These are phyloP conservation scores for Cotesia glomerata DNA, from an alignment of 1,140 invertebrate species.

Conservation along the genomic window DNA sequence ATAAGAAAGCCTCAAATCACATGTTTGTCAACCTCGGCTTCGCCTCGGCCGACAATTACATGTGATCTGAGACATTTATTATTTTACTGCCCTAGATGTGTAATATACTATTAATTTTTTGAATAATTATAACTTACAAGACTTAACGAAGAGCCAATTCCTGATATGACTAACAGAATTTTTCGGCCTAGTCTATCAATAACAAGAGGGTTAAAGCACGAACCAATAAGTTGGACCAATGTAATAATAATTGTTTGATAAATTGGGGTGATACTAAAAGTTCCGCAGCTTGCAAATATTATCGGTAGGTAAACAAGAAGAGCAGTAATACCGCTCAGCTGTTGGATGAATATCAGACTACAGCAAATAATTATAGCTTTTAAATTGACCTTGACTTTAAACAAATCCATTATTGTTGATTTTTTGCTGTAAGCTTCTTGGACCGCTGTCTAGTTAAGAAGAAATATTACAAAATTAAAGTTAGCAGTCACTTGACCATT, in stretches of 20 bases:
- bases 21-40: too few species aligned
- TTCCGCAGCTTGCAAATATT: constrained; percentile 72
- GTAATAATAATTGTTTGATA: constrained; percentile 82
- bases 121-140: constrained; percentile 43
- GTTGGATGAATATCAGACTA: constrained; percentile 76
- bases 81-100: too few species aligned
- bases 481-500: too few species aligned
- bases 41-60: too few species aligned
- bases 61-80: too few species aligned
- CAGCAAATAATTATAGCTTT: constrained; percentile 75
- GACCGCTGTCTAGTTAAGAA: constrained; percentile 54
- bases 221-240: constrained; percentile 73
- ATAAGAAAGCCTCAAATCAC: too few species aligned
- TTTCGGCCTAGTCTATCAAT: constrained; percentile 79
- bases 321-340: constrained; percentile 83
- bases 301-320: constrained; percentile 81
- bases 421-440: constrained; percentile 65
- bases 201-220: constrained; percentile 72
- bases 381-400: constrained; percentile 65
- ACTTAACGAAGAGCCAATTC: constrained; percentile 68
- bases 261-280: constrained; percentile 63
- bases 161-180: constrained; percentile 74
- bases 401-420: constrained; percentile 66
- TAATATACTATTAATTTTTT: not conserved
- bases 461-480: too few species aligned